Base-by-base conservation (phyloP, 2,113 vertebrate species). In the Cathartes aura region DNA sequence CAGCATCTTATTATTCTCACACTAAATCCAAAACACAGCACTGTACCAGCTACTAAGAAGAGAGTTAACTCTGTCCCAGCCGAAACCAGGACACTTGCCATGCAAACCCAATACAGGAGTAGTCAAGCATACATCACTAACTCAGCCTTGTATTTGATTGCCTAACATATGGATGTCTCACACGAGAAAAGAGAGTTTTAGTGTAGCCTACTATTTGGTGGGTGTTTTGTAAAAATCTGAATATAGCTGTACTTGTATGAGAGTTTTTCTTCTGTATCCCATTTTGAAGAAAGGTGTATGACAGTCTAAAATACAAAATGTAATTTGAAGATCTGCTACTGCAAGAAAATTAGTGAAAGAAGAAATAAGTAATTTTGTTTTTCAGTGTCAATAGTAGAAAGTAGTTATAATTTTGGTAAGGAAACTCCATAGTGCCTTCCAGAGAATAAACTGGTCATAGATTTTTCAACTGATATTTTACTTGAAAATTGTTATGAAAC, bases 211-310 rank as follows among this genome's bases (percentile, higher is more conserved):
- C 12, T 30, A 12, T 43, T 50, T 67, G 73, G 53, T 67, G 23
- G 8, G 6, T 3, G 7, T 78, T 87, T 66, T 56, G 13, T 15
- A 82, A 67, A 72, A 62, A 56, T 45, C 12, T 67, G 23, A 82
- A 66, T 22, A 17, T 20, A 66, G 5, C 4, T 1, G 0, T 66
- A 60, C 13, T 42, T 71, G 15, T 59, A 79, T 1, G 1, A 53
- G 30, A 83, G 11, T 14, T 59, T 80, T 55, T 52, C 10, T 91
- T 75, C 52, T 71, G 9, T 34, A 52, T 45, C 14, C 7, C 19
- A 67, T 52, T 72, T 67, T 82, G 42, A 89, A 73, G 81, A 67
- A 47, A 70, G 11, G 1, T 26, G 5, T 32, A 32, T 52, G 47
- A 20, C 14, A 62, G 9, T n/a, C 8, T 63, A 53, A 62, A 78